phyloP scores from a whole-genome alignment of 1,140 invertebrate genomes.

The Bactericera cockerelli region DNA sequence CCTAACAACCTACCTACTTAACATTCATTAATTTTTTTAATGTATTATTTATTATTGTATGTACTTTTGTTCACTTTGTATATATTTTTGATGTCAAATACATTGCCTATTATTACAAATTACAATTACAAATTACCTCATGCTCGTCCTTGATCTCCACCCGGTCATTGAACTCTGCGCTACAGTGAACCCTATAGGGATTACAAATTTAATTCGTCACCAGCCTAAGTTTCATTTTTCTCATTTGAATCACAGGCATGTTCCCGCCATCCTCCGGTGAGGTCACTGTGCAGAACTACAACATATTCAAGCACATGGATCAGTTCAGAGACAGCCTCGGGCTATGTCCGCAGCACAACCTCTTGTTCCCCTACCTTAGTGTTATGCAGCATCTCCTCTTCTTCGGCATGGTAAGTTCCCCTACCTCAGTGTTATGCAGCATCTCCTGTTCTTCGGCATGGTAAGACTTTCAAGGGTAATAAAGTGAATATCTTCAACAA shows the following conservation, averaged over 20 bases:
- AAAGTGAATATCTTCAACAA: too few species aligned
- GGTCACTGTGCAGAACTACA: constrained; percentile 46
- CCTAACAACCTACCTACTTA: too few species aligned
- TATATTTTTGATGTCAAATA: too few species aligned
- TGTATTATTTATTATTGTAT: too few species aligned
- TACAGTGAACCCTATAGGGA: too few species aligned
- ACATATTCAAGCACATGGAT: constrained; percentile 41
- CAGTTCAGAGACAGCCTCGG: constrained; percentile 37
- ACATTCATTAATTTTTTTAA: too few species aligned
- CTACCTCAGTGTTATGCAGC: constrained; percentile 41
- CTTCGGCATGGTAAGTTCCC: constrained; percentile 35
- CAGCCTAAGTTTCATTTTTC: too few species aligned
- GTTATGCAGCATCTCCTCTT: constrained; percentile 44
- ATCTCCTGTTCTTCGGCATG: constrained; percentile 40
- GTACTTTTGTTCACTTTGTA: too few species aligned
- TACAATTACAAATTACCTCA: too few species aligned
- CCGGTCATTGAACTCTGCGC: not conserved
- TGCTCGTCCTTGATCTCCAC: constrained; percentile 20
- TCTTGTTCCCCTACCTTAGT: constrained; percentile 43
- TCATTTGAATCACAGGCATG: constrained; percentile 41
- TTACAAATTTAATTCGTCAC: too few species aligned
- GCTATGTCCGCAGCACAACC: constrained; percentile 50
- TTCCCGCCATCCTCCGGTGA: constrained; percentile 48
- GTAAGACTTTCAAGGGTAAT: too few species aligned
- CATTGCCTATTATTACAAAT: too few species aligned